phyloP scores from a whole-genome alignment of 2,888 invertebrate species.

The Mayetiola destructor region DNA sequence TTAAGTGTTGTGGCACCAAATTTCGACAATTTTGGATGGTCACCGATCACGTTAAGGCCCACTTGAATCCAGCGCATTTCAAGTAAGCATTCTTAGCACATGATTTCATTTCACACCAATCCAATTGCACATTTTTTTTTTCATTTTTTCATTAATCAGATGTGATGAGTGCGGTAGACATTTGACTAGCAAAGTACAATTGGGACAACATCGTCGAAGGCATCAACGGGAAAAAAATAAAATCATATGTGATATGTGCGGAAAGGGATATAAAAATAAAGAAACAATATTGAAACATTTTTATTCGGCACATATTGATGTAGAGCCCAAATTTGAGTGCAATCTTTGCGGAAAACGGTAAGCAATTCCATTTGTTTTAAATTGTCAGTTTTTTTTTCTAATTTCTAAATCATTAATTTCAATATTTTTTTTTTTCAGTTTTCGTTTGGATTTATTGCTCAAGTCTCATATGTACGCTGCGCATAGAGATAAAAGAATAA shows the following conservation, averaged over 20 bases:
- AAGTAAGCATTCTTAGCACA: neutral
- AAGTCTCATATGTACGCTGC: neutral
- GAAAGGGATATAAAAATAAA: neutral
- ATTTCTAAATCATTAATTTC: neutral
- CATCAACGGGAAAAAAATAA: neutral
- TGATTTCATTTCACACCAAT: too few relatives aligned
- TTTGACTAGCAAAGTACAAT: neutral
- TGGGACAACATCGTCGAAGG: neutral
- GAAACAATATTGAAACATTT: neutral
- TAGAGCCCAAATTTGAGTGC: neutral
- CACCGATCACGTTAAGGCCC: neutral
- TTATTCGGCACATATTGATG: neutral
- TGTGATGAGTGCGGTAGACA: neutral
- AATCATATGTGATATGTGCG: neutral
- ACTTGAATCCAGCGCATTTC: neutral
- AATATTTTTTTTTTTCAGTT: neutral
- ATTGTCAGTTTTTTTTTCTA: neutral
- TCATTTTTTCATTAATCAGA: neutral
- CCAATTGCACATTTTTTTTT: neutral
- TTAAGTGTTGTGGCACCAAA: neutral
- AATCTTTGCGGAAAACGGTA: constrained; percentile 1
- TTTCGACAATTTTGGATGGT: neutral
- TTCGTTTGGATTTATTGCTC: neutral
- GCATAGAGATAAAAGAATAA: neutral
- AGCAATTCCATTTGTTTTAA: neutral